phyloP scores from a whole-genome alignment of 92 coral and sea anemone species.

The Muricea muricata region DNA sequence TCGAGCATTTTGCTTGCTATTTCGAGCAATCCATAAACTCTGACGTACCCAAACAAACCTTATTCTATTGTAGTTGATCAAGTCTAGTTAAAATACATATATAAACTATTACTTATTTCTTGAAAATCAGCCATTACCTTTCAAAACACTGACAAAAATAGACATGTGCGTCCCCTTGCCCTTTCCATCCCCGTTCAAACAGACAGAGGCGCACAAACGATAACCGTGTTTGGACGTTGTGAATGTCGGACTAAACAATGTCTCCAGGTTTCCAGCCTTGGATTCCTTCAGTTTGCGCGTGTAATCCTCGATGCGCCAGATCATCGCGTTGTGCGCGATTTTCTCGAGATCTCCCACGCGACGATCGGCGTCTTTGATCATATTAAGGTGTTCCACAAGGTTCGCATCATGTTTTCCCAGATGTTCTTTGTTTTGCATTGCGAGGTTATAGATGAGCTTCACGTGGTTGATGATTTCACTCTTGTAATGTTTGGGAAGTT shows the following conservation, averaged over 20 bases:
- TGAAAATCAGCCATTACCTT: no score
- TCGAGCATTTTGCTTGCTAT: no score
- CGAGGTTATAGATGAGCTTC: conserved; percentile 68
- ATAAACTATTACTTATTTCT: no score
- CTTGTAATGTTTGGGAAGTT: conserved; percentile 81
- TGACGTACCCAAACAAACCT: no score
- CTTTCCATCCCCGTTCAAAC: conserved; percentile 98
- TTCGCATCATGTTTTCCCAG: conserved; percentile 51
- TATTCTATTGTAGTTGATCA: no score
- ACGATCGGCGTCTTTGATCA: conserved; percentile 65
- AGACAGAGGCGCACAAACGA: conserved; percentile 94
- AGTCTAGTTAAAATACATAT: no score
- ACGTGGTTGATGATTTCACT: conserved; percentile 75
- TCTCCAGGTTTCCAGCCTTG: conserved; percentile 84
- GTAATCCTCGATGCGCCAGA: conserved; percentile 90
- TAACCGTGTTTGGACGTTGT: conserved; percentile 99
- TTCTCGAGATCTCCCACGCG: conserved; percentile 85
- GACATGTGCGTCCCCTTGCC: conserved; percentile 98
- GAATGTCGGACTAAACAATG: conserved; percentile 92
- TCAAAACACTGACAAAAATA: conserved; percentile 91
- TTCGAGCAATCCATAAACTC: no score
- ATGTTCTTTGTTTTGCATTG: conserved; percentile 58
- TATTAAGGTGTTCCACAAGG: conserved; percentile 67
- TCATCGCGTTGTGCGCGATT: conserved; percentile 88
- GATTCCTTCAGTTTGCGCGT: conserved; percentile 88